Evolutionary conservation across 2,797 vertebrate genomes (phyloP), one percentile per base, ranked within the genome.

Genomic region (Salmo trutta): DNA sequence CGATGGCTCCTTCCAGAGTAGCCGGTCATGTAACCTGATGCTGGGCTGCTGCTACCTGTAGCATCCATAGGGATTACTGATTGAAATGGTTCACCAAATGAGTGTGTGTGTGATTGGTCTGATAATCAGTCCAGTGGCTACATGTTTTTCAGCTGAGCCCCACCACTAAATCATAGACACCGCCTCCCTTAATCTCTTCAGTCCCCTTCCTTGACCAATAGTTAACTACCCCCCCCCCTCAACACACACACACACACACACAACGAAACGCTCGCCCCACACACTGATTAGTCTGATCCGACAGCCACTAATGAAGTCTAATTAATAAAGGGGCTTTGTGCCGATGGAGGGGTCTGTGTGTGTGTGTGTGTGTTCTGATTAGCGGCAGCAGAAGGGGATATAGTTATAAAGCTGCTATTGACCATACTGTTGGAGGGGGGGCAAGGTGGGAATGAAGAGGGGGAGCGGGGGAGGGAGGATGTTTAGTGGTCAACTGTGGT

Each of bases 271-370:
- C 84, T 73, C 2, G 36, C 81, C 77, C 86, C 78, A 89, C 89
- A 88, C 84, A 90, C 93, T 95, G 94, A 95, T 96, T 95, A 95
- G 93, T 94, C 91, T 90, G 90, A 94, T 95, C 92, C 92, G 94
- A 96, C 93, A 96, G 91, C 90, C 89, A 86, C 95, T 96, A 96
- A 97, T 96, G 94, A 94, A 90, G 85, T 87, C 83, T 95, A 94
- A 96, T 96, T 96, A 95, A 95, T 95, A 95, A 93, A 93, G 90
- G 85, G 84, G 82, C 85, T 67, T 77, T 79, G 67, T 72, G 72
- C 15, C 79, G 77, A 81, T 79, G 84, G 74, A 75, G 79, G 88
- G 80, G 72, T 90, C 83, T 36, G 29, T 36, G 47, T 68, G 27
- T 68, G n/a, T 71, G n/a, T 71, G 69, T 71, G 27, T 73, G 71